phyloP scores from a whole-genome alignment of 1,140 invertebrate genomes.

The Theocolax elegans region DNA sequence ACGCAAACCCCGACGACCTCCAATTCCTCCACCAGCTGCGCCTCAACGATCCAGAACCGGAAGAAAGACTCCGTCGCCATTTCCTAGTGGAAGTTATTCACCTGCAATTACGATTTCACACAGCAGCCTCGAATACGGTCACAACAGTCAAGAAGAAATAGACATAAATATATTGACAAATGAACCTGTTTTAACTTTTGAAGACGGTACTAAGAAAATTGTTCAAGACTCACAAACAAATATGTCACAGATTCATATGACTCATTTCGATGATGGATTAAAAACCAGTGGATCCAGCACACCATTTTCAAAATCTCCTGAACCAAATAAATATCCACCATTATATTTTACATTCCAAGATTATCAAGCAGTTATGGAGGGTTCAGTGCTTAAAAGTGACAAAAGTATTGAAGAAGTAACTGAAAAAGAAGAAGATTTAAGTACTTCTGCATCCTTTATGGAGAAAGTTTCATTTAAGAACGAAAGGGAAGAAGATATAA shows the following conservation, averaged over 20 bases:
- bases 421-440: too few relatives aligned
- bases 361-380: conserved; percentile 57
- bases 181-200: neutral
- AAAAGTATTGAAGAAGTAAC: conserved; percentile 17
- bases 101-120: neutral
- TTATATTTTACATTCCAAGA: conserved; percentile 60
- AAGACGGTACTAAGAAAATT: neutral
- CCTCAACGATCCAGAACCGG: conserved; percentile 4
- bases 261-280: neutral
- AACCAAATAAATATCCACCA: conserved; percentile 48
- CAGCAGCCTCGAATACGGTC: neutral
- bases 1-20: neutral
- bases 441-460: too few relatives aligned
- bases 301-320: conserved; percentile 24
- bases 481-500: neutral
- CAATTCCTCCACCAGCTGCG: conserved; percentile 1
- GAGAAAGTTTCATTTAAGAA: neutral
- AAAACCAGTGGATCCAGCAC: neutral
- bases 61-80: conserved; percentile 2
- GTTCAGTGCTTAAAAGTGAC: neutral
- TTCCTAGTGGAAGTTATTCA: neutral
- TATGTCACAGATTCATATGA: neutral
- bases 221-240: too few relatives aligned
- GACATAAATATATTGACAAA: neutral
- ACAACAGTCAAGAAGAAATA: neutral